Evolutionary conservation across 2,888 invertebrate genomes (phyloP).

Genomic region (Troides oblongomaculatus): DNA sequence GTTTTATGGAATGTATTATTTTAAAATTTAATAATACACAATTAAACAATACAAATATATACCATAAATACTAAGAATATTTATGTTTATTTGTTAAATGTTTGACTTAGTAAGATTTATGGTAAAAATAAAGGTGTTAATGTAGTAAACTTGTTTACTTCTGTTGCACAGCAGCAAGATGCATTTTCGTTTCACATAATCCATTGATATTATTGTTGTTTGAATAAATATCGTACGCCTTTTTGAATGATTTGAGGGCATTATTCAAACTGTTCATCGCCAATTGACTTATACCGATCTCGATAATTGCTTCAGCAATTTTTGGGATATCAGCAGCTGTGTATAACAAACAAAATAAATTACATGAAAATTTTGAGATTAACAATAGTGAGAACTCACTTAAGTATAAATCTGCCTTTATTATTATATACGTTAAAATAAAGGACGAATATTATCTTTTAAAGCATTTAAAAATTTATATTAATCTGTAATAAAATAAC

Average conservation of each 20-base stretch:
- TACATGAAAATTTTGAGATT: neutral
- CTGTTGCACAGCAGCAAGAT: constrained; percentile 77
- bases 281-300: constrained; percentile 77
- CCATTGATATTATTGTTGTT: constrained; percentile 60
- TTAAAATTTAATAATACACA: too few relatives aligned
- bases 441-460: too few relatives aligned
- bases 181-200: constrained; percentile 75
- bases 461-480: too few relatives aligned
- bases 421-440: too few relatives aligned
- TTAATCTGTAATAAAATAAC: too few relatives aligned
- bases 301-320: constrained; percentile 73
- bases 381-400: neutral
- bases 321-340: constrained; percentile 67
- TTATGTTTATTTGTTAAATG: too few relatives aligned
- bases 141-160: constrained; percentile 51
- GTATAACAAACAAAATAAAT: neutral
- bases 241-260: constrained; percentile 72
- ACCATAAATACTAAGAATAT: too few relatives aligned
- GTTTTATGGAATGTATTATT: too few relatives aligned
- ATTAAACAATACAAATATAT: too few relatives aligned
- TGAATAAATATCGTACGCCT: constrained; percentile 66
- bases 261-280: constrained; percentile 67
- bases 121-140: neutral
- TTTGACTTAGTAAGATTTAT: too few relatives aligned
- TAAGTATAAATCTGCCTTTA: too few relatives aligned